Evolutionary conservation across 2,888 invertebrate genomes (phyloP).

Genomic region (Troglohyphantes excavatus): DNA sequence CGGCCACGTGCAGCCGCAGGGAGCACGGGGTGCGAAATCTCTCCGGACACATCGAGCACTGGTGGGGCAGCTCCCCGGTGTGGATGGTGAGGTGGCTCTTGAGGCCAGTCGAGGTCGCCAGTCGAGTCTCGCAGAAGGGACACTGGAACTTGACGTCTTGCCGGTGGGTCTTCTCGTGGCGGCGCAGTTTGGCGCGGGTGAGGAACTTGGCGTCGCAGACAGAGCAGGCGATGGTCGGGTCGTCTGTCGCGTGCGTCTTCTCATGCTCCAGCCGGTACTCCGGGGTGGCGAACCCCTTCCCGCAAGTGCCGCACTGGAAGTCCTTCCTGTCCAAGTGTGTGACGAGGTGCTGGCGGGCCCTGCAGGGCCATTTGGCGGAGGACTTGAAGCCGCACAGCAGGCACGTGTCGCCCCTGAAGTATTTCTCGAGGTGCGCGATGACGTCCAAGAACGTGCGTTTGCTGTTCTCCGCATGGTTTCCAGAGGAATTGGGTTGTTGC

Average conservation of each 20-base stretch:
- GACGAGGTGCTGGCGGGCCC: no score
- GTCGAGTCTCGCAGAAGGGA: neutral
- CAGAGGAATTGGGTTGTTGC: no score
- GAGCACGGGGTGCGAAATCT: neutral
- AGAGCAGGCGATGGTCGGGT: neutral
- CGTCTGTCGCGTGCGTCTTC: neutral
- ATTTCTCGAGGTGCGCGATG: no score
- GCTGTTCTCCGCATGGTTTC: no score
- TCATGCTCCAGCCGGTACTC: neutral
- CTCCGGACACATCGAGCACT: neutral
- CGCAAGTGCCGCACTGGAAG: neutral
- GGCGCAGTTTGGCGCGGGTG: neutral
- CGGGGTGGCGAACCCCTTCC: neutral
- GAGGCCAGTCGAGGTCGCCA: neutral
- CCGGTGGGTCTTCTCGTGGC: neutral
- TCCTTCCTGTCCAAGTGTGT: neutral
- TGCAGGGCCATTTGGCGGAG: no score
- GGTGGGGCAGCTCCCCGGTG: neutral
- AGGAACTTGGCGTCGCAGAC: constrained; percentile 11
- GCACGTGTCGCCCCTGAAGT: no score
- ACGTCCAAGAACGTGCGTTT: no score
- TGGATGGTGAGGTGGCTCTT: neutral
- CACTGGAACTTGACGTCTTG: constrained; percentile 1
- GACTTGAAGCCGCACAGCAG: no score
- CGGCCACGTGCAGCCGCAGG: neutral